Conservation (phyloP, 92 coral and sea anemone genomes). For the Heliopora coerulea region DNA sequence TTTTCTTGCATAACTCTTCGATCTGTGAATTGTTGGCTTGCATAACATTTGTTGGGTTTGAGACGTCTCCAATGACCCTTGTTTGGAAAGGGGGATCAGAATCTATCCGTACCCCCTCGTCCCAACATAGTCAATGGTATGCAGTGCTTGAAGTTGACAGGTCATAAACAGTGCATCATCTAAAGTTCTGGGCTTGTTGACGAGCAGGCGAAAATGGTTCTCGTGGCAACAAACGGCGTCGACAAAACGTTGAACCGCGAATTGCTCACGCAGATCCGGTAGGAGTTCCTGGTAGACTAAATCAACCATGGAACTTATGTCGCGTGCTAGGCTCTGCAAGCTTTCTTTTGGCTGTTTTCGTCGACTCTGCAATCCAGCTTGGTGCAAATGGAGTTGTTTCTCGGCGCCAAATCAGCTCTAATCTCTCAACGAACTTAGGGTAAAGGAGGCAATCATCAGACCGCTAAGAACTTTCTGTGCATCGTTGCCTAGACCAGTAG, state of each 20-base stretch:
- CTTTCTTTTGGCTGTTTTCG: constrained; percentile 50
- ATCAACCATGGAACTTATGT: constrained; percentile 27
- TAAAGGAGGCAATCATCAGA: constrained; percentile 43
- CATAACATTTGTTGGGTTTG: too few species aligned
- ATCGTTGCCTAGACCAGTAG: constrained; percentile 55
- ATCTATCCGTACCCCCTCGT: not conserved
- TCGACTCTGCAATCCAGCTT: constrained; percentile 50
- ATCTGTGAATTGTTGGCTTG: not conserved
- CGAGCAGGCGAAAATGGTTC: not conserved
- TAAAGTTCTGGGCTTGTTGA: not conserved
- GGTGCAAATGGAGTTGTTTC: constrained; percentile 52
- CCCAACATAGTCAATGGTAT: constrained; percentile 40
- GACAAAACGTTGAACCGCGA: constrained; percentile 23
- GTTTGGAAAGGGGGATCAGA: not conserved
- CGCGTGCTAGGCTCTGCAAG: constrained; percentile 23
- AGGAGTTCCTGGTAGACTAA: constrained; percentile 19
- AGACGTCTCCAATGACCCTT: not conserved
- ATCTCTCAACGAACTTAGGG: constrained; percentile 35
- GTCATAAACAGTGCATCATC: constrained; percentile 49
- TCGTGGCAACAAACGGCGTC: constrained; percentile 18
- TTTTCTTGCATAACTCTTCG: not conserved
- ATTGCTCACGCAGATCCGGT: not conserved
- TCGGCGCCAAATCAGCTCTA: constrained; percentile 51
- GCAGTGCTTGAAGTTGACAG: constrained; percentile 36
- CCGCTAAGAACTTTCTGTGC: constrained; percentile 47